Evolutionary conservation across 1,140 invertebrate genomes (phyloP), one percentile per base, ranked within the genome.

Genomic region (Dendroctonus valens): DNA sequence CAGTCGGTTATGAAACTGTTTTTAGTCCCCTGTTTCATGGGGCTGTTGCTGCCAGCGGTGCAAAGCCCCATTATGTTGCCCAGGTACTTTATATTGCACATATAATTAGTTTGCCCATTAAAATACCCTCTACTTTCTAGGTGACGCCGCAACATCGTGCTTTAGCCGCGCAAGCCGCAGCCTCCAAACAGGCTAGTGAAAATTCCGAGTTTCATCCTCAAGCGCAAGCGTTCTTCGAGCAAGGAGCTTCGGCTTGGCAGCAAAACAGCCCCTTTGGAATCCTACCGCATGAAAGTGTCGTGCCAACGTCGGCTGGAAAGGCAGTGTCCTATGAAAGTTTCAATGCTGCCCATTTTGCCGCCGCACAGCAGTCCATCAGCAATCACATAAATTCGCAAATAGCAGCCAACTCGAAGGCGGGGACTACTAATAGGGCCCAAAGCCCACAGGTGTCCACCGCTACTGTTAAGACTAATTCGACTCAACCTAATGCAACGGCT

Each of bases 211-310:
- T 81, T 81, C 70, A 82, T 81, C 70, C 80, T 74, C 78, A 81
- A 67, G 64, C 76, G 5, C 82, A 83, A 75, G 80, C 81, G 58
- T 89, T 88, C 77, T 89, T 88, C 75, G 87, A 90, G 70, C 86
- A 86, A 69, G 77, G 81, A 55, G 73, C 85, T 50, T 76, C 83
- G 51, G 79, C 83, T 51, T 88, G 87, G 86, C 86, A 88, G 73
- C 86, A 83, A 67, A 89, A 85, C 74, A 89, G 87, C 72, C 88
- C 89, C 0, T 90, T 90, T 78, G 89, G 89, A 48, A 88, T 91
- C 70, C 78, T 91, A 71, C 89, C 89, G 9, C 89, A 91, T 76
- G 88, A 91, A 79, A 89, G 85, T 79, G 85, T 89, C 67, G 86
- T 89, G 65, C 82, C 87, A 2, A 86, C 85, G 39, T 85, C 86